Evolutionary conservation across 2,888 invertebrate genomes (phyloP), one percentile per base, ranked within the genome.

Genomic region (Agrenia bidenticulata): DNA sequence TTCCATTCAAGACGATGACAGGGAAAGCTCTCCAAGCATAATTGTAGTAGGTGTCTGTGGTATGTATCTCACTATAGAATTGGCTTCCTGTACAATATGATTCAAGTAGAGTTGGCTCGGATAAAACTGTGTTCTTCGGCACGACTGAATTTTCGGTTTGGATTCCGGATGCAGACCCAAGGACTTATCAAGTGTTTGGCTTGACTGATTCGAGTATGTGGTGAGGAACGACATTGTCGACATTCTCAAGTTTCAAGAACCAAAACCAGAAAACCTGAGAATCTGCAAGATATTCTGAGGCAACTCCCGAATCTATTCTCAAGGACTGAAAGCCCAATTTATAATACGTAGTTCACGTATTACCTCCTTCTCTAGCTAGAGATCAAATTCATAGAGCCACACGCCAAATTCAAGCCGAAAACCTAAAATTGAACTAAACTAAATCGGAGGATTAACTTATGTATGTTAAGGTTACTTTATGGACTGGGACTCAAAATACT

Each of bases 111-210:
- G 39, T 39, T 7, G 39, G 39, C 15, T 17, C 9, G 4, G 45
- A 45, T 45, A 45, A 45, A 45, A 45, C 45, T 19, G 19, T 19
- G 15, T 45, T 45, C 45, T 45, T 45, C 45, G 19, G 45, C 45
- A 45, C 45, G 45, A 15, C 15, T 45, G 45, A 45, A 15, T 45
- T 19, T 45, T 45, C 45, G 15, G 45, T 5, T 45, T 45, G 15
- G 15, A 19, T 45, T 19, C 15, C 15, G 45, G 19, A 45, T 45
- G 19, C 19, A 45, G 45, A 5, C 15, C 45, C 7, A 24, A 51
- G 51, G 51, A 24, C 51, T 51, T 51, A 51, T 51, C 23, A 24
- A 51, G 51, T 19, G 51, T 24, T 21, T 23, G 51, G 51, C 24
- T 51, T 51, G 51, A 51, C 7, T 51, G 51, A 51, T 19, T 51